Percentiles rank a stretch among this genome's conserved stretches.
Evolutionary conservation across 2,888 invertebrate species (phyloP).

Genomic region (Lobophora halterata): DNA sequence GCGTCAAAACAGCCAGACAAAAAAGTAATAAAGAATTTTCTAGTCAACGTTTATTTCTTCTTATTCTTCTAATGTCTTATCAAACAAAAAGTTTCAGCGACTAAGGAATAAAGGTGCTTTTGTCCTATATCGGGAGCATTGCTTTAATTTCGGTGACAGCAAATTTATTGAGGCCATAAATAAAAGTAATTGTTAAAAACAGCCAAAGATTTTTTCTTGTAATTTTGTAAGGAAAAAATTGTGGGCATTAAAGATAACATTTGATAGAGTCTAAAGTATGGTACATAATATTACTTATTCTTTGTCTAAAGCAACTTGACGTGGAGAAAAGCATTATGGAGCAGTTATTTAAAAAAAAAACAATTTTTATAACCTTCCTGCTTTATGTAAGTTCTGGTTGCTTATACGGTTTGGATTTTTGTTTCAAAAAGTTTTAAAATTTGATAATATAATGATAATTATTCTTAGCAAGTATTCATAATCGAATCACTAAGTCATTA

Average conservation of each 20-base stretch:
- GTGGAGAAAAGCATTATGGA: slow-evolving; percentile 49
- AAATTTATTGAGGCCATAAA: slow-evolving; percentile 71
- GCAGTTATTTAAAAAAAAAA: too few relatives aligned
- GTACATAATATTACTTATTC: too few relatives aligned
- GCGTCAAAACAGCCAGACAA: slow-evolving; percentile 17
- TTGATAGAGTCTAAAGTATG: slow-evolving; percentile 47
- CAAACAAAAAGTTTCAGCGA: slow-evolving; percentile 43
- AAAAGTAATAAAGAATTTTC: slow-evolving; percentile 25
- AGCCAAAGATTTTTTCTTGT: slow-evolving; percentile 64
- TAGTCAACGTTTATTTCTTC: slow-evolving; percentile 25
- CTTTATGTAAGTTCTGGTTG: too few relatives aligned
- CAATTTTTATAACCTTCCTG: too few relatives aligned
- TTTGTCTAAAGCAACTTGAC: slow-evolving; percentile 52
- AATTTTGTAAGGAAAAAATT: slow-evolving; percentile 73
- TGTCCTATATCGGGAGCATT: slow-evolving; percentile 55
- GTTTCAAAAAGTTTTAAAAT: too few relatives aligned
- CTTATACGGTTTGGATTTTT: too few relatives aligned
- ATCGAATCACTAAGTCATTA: too few relatives aligned
- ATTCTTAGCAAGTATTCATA: too few relatives aligned
- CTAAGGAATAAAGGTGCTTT: slow-evolving; percentile 53
- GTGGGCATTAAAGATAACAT: slow-evolving; percentile 56
- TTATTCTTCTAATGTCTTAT: slow-evolving; percentile 30
- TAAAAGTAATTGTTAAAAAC: slow-evolving; percentile 71
- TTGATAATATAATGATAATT: too few relatives aligned
- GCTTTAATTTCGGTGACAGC: slow-evolving; percentile 62